phyloP scores from a whole-genome alignment of 2,888 invertebrate genomes.

The Chirona hameri region DNA sequence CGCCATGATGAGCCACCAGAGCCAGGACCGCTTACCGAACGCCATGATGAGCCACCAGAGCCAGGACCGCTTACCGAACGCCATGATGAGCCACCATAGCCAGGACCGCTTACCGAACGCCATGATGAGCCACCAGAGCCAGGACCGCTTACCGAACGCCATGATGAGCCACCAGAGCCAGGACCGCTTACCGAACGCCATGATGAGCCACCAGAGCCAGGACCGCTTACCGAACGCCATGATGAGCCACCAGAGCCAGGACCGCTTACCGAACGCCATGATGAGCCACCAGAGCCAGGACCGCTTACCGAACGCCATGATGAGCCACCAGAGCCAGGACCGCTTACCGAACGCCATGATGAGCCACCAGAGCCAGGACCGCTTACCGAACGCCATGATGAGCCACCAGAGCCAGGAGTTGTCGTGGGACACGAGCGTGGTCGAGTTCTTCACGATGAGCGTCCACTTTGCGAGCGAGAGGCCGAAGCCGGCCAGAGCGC shows the following conservation, averaged over 20 bases:
- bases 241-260: slow-evolving; percentile 89
- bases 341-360: slow-evolving; percentile 88
- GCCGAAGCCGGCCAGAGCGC: slow-evolving; percentile 87
- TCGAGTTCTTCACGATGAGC: slow-evolving; percentile 85
- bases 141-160: slow-evolving; percentile 85
- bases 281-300: slow-evolving; percentile 91
- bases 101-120: slow-evolving; percentile 87
- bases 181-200: slow-evolving; percentile 85
- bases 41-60: slow-evolving; percentile 90
- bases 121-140: slow-evolving; percentile 91
- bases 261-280: slow-evolving; percentile 86
- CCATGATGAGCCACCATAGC: slow-evolving; percentile 91
- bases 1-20: slow-evolving; percentile 89
- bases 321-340: slow-evolving; percentile 90
- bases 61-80: slow-evolving; percentile 87
- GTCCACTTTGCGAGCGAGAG: slow-evolving; percentile 93
- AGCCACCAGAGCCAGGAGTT: slow-evolving; percentile 92
- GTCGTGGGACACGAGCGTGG: slow-evolving; percentile 78
- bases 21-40: slow-evolving; percentile 85
- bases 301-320: slow-evolving; percentile 87
- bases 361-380: slow-evolving; percentile 87
- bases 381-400: slow-evolving; percentile 80
- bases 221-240: slow-evolving; percentile 89
- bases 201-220: slow-evolving; percentile 89
- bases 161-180: slow-evolving; percentile 92